Conservation (phyloP, 2,113 vertebrate genomes). For the Anser cygnoides region DNA sequence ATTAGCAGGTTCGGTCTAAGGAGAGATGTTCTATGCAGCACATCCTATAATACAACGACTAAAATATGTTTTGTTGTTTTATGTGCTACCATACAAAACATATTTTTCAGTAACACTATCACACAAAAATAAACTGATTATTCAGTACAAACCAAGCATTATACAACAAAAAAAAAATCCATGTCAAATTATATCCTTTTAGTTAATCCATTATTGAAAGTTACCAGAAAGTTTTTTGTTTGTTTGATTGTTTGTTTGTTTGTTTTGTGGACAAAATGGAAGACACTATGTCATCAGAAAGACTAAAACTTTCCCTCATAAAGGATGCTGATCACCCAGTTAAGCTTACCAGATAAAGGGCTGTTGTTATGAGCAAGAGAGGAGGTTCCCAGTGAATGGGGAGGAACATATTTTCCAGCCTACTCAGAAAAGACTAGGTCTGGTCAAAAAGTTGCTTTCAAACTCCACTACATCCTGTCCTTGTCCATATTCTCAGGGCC, state of each 20-base stretch:
- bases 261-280: neutral
- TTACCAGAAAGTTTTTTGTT: neutral
- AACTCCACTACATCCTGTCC: neutral
- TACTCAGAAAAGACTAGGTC: neutral
- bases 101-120: neutral
- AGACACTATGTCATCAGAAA: neutral
- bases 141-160: neutral
- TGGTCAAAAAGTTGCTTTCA: neutral
- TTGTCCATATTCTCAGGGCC: neutral
- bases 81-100: neutral
- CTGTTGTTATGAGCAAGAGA: neutral
- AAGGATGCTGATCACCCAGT: neutral
- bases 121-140: neutral
- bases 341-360: neutral
- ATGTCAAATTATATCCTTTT: neutral
- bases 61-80: neutral
- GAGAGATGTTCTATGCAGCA: neutral
- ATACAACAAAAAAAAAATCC: neutral
- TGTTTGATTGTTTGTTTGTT: too few relatives aligned
- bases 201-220: neutral
- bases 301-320: neutral
- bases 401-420: neutral
- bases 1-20: neutral
- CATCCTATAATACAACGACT: neutral
- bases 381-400: neutral